Evolutionary conservation across 2,888 invertebrate genomes (phyloP).

Genomic region (Drosophila colorata): DNA sequence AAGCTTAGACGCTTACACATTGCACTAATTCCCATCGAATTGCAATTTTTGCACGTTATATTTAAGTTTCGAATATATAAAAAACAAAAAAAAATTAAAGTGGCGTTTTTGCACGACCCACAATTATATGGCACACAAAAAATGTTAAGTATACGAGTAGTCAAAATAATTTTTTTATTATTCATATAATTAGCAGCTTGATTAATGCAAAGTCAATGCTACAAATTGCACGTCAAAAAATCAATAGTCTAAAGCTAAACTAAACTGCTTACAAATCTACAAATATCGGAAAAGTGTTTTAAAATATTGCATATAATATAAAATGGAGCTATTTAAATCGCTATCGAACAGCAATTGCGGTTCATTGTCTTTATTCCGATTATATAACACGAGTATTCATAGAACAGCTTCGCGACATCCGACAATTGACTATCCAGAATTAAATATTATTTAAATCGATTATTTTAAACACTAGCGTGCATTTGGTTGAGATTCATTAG

Average conservation of each 20-base stretch:
- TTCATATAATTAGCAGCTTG: slow-evolving; percentile 42
- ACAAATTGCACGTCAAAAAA: slow-evolving; percentile 38
- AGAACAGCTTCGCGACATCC: background rate
- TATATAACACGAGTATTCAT: background rate
- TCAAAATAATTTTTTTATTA: slow-evolving; percentile 50
- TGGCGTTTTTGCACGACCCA: slow-evolving; percentile 13
- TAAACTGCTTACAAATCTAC: background rate
- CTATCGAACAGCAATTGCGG: background rate
- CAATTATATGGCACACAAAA: slow-evolving; percentile 37
- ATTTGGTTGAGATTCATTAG: slow-evolving; percentile 31
- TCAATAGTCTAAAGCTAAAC: slow-evolving; percentile 8
- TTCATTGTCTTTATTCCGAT: background rate
- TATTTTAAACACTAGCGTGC: slow-evolving; percentile 3
- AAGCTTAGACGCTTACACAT: slow-evolving; percentile 7
- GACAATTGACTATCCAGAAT: background rate
- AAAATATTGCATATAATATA: background rate
- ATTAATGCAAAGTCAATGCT: slow-evolving; percentile 55
- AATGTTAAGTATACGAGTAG: slow-evolving; percentile 27
- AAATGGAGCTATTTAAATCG: background rate
- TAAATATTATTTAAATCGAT: background rate
- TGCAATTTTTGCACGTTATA: slow-evolving; percentile 75
- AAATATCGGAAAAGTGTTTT: background rate
- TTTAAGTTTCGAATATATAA: slow-evolving; percentile 47
- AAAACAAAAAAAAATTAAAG: slow-evolving; percentile 12
- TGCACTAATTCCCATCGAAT: slow-evolving; percentile 57